A percentile compares a stretch with the other conserved stretches of the same genome.
Conservation (phyloP, 35 echinoderm and acorn worm species). For the Heliocidaris erythrogramma region DNA sequence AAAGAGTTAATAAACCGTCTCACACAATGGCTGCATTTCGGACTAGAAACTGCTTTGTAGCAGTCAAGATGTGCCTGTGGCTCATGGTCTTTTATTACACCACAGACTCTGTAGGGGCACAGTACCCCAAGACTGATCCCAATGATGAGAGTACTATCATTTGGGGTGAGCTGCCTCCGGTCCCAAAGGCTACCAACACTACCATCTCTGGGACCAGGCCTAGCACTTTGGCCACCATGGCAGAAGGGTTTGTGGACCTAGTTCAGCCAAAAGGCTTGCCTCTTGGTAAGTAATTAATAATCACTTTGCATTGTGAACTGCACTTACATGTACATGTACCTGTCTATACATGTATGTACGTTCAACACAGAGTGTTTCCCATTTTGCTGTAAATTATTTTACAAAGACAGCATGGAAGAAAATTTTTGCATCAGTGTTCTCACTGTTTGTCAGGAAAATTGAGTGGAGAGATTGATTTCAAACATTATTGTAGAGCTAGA, state of each 20-base stretch:
- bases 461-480: no score
- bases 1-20: background rate
- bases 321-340: no score
- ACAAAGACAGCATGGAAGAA: no score
- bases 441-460: no score
- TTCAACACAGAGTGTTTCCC: no score
- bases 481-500: no score
- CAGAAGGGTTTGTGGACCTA: conserved; percentile 23
- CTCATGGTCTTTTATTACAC: background rate
- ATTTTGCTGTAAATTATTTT: no score
- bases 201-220: background rate
- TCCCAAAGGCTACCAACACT: background rate
- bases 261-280: conserved; percentile 23
- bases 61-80: background rate
- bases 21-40: conserved; percentile 33
- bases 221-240: background rate
- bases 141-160: background rate
- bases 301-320: background rate
- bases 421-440: no score
- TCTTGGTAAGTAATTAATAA: background rate
- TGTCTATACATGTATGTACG: no score
- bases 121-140: background rate
- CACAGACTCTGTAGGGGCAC: background rate
- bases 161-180: conserved; percentile 33
- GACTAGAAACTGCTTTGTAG: background rate